Conservation (phyloP, 2,797 vertebrate species). For the Darevskia nairensis region DNA sequence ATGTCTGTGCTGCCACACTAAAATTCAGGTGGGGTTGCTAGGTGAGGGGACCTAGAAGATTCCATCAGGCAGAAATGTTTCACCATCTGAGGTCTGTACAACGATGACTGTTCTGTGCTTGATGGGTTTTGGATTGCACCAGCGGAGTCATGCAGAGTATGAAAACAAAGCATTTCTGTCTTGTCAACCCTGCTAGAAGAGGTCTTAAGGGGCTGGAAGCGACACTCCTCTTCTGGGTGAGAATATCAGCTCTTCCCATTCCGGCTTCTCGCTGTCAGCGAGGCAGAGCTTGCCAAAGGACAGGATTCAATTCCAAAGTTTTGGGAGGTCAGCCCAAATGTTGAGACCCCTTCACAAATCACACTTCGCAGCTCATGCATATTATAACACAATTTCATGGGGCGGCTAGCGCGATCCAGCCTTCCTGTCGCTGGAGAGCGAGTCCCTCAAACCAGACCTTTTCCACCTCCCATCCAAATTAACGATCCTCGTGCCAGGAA, state of each 20-base stretch:
- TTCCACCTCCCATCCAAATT: constrained; percentile 8
- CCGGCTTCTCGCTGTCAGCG: neutral
- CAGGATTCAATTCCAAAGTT: constrained; percentile 21
- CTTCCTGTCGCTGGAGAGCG: neutral
- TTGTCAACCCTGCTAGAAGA: neutral
- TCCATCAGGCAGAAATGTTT: neutral
- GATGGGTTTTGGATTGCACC: neutral
- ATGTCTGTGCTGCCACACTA: neutral
- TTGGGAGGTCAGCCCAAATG: constrained; percentile 10
- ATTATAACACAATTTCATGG: constrained; percentile 23
- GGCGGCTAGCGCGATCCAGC: constrained; percentile 3
- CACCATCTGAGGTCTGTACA: neutral
- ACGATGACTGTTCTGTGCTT: neutral
- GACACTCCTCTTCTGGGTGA: neutral
- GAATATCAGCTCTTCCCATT: neutral
- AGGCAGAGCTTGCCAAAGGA: constrained; percentile 1
- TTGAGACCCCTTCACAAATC: constrained; percentile 15
- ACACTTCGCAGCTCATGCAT: neutral
- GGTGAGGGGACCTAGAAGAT: neutral
- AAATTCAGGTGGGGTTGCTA: neutral
- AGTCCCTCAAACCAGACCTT: neutral
- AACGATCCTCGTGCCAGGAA: neutral
- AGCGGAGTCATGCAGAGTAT: neutral
- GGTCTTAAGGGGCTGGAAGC: neutral
- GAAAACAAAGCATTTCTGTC: neutral